Base-by-base conservation (phyloP, 2,113 vertebrate species). In the Tympanuchus pallidicinctus region DNA sequence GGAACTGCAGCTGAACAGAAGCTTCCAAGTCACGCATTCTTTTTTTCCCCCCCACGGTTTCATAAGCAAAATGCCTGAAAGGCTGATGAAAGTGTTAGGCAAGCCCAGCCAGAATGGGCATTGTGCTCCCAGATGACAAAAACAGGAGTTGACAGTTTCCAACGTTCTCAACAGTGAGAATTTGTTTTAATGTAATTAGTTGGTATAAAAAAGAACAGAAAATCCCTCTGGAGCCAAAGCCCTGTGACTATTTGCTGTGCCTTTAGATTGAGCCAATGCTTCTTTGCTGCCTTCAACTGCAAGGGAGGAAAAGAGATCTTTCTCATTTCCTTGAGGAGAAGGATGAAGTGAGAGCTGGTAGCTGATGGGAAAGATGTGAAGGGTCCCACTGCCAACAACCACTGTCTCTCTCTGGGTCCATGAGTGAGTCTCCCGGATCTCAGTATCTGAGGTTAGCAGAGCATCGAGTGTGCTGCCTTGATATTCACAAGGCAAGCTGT, bases 181-280 rank as follows among this genome's bases (percentile, higher is more conserved):
- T 91, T 92, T 75, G 86, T 93, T 94, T 87, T 56, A 88, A 89
- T 80, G 89, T 82, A 94, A 92, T 96, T 93, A 91, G 88, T 13
- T 88, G 36, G 5, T 70, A 47, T 64, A 8, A 15, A 48, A 67
- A 4, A 73, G 70, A 86, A 42, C 45, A 89, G 85, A 61, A 79
- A 72, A 63, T 48, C 77, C 67, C 93, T 77, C 11, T 80, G 88
- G 93, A 91, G 52, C 25, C 13, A 45, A 54, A 36, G 27, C 77
- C 87, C 30, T 28, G 82, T 3, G 72, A 63, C 59, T 63, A 3
- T 91, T 80, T 66, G 59, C 94, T 36, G 32, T n/a, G 47, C 24
- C 63, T 95, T 50, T 34, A 42, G 90, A 89, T 67, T 82, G 82
- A 72, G 70, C 82, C 57, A 13, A 86, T 88, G 22, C 6, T 38